Evolutionary conservation across 2,113 vertebrate species (phyloP).

Genomic region (Podilymbus podiceps): DNA sequence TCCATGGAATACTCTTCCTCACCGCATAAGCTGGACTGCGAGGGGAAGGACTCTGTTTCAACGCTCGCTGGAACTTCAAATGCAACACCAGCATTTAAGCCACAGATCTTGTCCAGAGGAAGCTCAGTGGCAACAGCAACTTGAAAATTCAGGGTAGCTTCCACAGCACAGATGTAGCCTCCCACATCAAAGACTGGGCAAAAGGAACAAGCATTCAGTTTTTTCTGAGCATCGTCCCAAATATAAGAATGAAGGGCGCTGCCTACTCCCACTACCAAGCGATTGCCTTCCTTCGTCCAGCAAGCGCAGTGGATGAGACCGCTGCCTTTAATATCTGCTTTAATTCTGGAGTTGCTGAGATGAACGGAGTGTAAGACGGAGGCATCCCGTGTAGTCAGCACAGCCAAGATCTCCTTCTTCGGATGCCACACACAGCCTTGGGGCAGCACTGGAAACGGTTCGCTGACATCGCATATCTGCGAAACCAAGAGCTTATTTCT

Average conservation of each 20-base stretch:
- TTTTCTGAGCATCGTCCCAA: conserved; percentile 89
- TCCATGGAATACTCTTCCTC: conserved; percentile 71
- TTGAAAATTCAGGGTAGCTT: conserved; percentile 79
- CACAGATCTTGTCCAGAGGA: conserved; percentile 89
- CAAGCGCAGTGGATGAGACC: conserved; percentile 89
- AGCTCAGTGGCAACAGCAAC: conserved; percentile 90
- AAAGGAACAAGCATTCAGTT: conserved; percentile 79
- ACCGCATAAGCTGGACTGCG: conserved; percentile 49
- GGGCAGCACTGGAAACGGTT: conserved; percentile 83
- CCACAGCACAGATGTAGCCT: conserved; percentile 83
- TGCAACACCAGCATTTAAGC: conserved; percentile 81
- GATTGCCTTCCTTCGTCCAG: conserved; percentile 90
- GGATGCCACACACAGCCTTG: conserved; percentile 93
- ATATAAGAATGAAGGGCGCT: conserved; percentile 89
- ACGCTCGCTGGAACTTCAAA: conserved; percentile 67
- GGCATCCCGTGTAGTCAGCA: conserved; percentile 84
- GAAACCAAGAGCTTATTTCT: conserved; percentile 89
- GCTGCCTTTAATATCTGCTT: conserved; percentile 79
- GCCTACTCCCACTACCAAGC: conserved; percentile 88
- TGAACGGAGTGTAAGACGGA: conserved; percentile 84
- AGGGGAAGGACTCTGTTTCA: conserved; percentile 39
- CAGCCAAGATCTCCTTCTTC: conserved; percentile 80
- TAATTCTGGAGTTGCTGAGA: conserved; percentile 78
- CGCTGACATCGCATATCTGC: conserved; percentile 87
- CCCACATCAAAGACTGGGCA: conserved; percentile 88